Conservation (phyloP, 2,113 vertebrate genomes). For the Engystomops pustulosus region DNA sequence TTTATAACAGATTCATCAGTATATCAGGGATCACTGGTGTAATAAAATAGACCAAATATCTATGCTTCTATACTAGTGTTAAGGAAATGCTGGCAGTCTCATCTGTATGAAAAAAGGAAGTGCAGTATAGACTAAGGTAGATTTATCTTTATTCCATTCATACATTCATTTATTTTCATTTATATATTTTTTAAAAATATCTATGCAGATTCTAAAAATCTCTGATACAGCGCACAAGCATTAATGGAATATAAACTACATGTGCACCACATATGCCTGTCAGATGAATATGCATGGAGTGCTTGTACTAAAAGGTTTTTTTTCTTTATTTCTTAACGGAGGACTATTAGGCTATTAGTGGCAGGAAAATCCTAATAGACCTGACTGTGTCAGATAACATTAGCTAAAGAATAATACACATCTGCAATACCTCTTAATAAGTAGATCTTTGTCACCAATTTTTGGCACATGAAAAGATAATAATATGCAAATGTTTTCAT, state of each 20-base stretch:
- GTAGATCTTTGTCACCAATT: slow-evolving; percentile 12
- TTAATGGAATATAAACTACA: neutral
- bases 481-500: slow-evolving; percentile 40
- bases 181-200: neutral
- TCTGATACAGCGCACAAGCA: neutral
- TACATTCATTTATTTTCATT: too few species aligned
- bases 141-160: too few species aligned
- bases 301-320: slow-evolving; percentile 17
- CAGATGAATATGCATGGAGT: neutral
- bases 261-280: neutral
- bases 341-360: slow-evolving; percentile 34
- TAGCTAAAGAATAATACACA: slow-evolving; percentile 3
- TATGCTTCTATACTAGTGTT: neutral
- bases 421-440: slow-evolving; percentile 33
- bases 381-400: slow-evolving; percentile 3
- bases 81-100: neutral
- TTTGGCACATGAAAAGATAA: slow-evolving; percentile 3
- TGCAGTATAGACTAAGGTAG: neutral
- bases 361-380: slow-evolving; percentile 21
- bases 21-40: neutral
- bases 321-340: neutral
- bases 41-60: neutral
- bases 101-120: neutral
- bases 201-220: neutral
- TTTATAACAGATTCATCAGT: neutral